Evolutionary conservation across 1,140 invertebrate species (phyloP).

Genomic region (Probaryconus sp.): DNA sequence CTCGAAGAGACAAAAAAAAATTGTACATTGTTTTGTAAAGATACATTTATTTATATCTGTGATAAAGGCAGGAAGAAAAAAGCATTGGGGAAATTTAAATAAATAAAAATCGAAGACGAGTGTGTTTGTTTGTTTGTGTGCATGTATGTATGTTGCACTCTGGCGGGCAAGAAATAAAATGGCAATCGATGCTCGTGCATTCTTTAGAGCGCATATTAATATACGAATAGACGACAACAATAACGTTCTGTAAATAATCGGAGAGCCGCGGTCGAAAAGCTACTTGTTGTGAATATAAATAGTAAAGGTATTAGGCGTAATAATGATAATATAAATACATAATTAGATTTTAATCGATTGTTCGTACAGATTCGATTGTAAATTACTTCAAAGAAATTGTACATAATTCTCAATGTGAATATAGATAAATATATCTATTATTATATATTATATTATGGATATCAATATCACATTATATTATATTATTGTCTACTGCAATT

Average conservation of each 20-base stretch:
- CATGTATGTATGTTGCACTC: conserved; percentile 43
- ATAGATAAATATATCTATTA: conserved; percentile 77
- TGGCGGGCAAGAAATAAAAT: conserved; percentile 44
- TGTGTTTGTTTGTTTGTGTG: conserved; percentile 11
- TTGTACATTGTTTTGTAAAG: conserved; percentile 77
- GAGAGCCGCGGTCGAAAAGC: conserved; percentile 44
- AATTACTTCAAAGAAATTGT: conserved; percentile 73
- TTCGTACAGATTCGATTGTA: conserved; percentile 76
- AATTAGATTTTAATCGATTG: conserved; percentile 69
- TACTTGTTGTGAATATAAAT: conserved; percentile 76
- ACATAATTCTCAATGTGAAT: conserved; percentile 78
- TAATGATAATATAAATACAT: conserved; percentile 68
- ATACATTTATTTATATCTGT: conserved; percentile 83
- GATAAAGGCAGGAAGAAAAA: conserved; percentile 77
- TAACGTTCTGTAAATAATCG: conserved; percentile 74
- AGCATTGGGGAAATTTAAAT: conserved; percentile 38
- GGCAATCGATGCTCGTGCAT: conserved; percentile 68
- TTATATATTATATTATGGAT: conserved; percentile 68
- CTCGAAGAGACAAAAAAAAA: conserved; percentile 53
- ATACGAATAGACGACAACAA: conserved; percentile 64
- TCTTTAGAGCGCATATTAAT: conserved; percentile 69
- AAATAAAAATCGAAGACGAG: conserved; percentile 32
- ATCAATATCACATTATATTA: conserved; percentile 72
- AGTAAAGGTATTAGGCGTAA: conserved; percentile 67
- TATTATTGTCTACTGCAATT: conserved; percentile 77